Base-by-base conservation (phyloP, 2,113 vertebrate genomes). In the Amphiprion percula region DNA sequence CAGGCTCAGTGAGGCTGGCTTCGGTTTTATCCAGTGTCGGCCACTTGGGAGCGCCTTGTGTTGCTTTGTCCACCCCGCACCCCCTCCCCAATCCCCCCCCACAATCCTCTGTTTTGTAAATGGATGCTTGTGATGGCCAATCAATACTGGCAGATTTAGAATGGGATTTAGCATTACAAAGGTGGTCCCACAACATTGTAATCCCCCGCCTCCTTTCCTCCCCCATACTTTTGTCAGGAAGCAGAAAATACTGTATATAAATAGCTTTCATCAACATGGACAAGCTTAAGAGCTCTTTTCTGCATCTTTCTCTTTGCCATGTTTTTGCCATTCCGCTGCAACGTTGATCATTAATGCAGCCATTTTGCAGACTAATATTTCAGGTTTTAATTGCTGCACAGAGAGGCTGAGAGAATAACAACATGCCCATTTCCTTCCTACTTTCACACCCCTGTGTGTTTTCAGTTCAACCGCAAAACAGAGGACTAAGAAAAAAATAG, bases 111-210 rank as follows among this genome's bases (percentile, higher is more conserved):
- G 74, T 87, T 90, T 90, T 89, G 78, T 83, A 89, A 91, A 74
- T 60, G 77, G 79, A 61, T 68, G 87, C 86, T 78, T 90, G 83
- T 89, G 91, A 93, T 90, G 88, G 83, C 81, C 88, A 82, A 94
- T 95, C 94, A 92, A 93, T 94, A 91, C 74, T 77, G 77, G 74
- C 68, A 92, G 90, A 93, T 95, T 95, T 94, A 74, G 73, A 88
- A 86, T 77, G 76, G 88, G 90, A 90, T 94, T 94, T 92, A 79
- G 80, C 84, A 86, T 90, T 86, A 90, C 89, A 94, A 93, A 94
- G 92, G 90, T 93, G 85, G 85, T 86, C 91, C 89, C 79, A 56
- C 74, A 78, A 83, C 87, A 90, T 80, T 81, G 82, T 93, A 94
- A 95, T 94, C 81, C 84, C 79, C 64, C 74, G 58, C 80, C 79